Conservation (phyloP, 2,113 vertebrate genomes). For the Aythya baeri region DNA sequence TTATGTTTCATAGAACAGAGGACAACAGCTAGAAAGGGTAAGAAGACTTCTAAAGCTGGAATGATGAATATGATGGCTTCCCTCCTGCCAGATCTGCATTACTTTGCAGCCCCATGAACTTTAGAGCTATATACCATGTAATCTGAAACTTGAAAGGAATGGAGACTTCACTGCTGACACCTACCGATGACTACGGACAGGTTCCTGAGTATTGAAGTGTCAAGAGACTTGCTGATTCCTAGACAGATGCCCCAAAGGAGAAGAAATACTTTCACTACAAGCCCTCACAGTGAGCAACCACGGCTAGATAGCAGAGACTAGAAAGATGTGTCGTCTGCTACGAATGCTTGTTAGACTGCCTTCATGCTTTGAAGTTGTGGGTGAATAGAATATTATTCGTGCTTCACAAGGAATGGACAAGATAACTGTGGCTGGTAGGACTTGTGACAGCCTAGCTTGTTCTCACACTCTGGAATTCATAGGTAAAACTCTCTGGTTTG, state of each 20-base stretch:
- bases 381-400: not conserved
- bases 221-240: not conserved
- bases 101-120: not conserved
- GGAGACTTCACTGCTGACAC: not conserved
- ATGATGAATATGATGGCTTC: constrained; percentile 18
- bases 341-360: not conserved
- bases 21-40: not conserved
- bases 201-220: not conserved
- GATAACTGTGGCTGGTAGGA: not conserved
- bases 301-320: not conserved
- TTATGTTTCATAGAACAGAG: constrained; percentile 28
- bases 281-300: not conserved
- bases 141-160: not conserved
- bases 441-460: not conserved
- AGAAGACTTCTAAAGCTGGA: constrained; percentile 8
- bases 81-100: not conserved
- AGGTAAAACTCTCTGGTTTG: not conserved
- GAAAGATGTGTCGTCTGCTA: not conserved
- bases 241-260: not conserved
- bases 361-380: not conserved
- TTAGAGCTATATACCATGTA: not conserved
- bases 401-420: not conserved
- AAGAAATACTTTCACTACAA: not conserved
- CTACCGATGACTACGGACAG: not conserved
- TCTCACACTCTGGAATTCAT: not conserved